Evolutionary conservation across 2,797 vertebrate genomes (phyloP), one percentile per base, ranked within the genome.

Genomic region (Xenentodon cancila): DNA sequence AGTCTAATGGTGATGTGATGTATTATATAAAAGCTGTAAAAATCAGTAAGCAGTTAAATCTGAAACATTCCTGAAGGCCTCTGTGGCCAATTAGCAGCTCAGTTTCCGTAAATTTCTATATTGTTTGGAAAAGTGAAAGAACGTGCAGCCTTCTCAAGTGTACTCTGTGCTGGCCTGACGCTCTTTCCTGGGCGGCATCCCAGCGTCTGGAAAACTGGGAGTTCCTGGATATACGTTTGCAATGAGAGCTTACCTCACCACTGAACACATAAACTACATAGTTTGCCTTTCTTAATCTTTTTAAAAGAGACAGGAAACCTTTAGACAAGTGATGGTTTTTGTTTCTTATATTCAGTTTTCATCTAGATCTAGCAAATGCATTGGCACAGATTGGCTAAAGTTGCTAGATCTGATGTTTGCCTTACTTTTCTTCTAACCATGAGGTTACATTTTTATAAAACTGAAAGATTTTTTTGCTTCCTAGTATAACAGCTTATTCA

Each of bases 201-300:
- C 81, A 73, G 62, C 21, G 79, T 43, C 73, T 86, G 88, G 84
- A 91, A 90, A 89, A 81, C 76, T 84, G 81, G 84, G 88, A 85
- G 89, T 88, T 84, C 76, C 80, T 81, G 79, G 71, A 81, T 65
- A 82, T 34, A 67, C 72, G 68, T 82, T 73, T 59, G 30, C 58
- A 77, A 77, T 71, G 71, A 67, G 78, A 88, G 73, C 79, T 89
- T 61, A 87, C 56, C 74, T 87, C 73, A 85, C 71, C 52, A 58
- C 7, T 19, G 52, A 64, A 69, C 53, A 79, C 64, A 71, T 13
- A 69, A 50, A 67, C 60, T 22, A 49, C 54, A 70, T 61, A 37
- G 62, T 57, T 54, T 46, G 20, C 44, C 32, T 49, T 62, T 34
- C 43, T 70, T 12, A n/a, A 55, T 73, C 32, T 60, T 44, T n/a